A percentile compares a stretch with the other conserved stretches of the same genome.
These are phyloP conservation scores for Crotophaga sulcirostris DNA, from an alignment of 2,113 vertebrate species.

Conservation along the genomic window DNA sequence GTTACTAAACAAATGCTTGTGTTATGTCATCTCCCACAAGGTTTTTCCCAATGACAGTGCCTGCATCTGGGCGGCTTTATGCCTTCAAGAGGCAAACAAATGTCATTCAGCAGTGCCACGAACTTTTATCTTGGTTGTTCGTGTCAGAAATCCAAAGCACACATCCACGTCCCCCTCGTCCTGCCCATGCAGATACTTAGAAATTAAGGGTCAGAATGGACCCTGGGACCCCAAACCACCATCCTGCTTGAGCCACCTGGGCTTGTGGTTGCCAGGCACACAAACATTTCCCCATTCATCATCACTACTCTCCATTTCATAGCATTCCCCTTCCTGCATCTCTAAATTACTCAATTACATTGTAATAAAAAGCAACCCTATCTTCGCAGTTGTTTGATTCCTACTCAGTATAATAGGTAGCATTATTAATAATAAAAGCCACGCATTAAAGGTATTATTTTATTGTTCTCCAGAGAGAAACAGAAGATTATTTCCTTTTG, in stretches of 20 bases:
- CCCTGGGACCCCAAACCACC: not conserved
- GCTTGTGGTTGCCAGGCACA: not conserved
- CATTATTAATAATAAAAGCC: not conserved
- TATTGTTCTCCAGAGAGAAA: not conserved
- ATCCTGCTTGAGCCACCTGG: not conserved
- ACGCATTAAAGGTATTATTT: not conserved
- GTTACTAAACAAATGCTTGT: not conserved
- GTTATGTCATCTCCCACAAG: not conserved
- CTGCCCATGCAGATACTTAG: not conserved
- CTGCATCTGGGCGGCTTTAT: not conserved
- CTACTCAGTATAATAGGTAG: not conserved
- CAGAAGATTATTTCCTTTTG: not conserved
- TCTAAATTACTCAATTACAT: not conserved
- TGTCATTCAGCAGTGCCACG: not conserved
- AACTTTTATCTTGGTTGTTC: not conserved
- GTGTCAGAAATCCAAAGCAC: not conserved
- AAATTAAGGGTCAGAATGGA: not conserved
- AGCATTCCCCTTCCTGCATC: not conserved
- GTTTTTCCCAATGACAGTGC: not conserved
- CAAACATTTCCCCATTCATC: rapidly evolving
- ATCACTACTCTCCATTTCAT: not conserved
- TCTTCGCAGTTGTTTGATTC: not conserved
- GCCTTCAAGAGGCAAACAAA: not conserved
- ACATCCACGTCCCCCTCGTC: not conserved
- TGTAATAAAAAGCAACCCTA: not conserved